Base-by-base conservation (phyloP, 2,113 vertebrate species). In the Pristiophorus japonicus region DNA sequence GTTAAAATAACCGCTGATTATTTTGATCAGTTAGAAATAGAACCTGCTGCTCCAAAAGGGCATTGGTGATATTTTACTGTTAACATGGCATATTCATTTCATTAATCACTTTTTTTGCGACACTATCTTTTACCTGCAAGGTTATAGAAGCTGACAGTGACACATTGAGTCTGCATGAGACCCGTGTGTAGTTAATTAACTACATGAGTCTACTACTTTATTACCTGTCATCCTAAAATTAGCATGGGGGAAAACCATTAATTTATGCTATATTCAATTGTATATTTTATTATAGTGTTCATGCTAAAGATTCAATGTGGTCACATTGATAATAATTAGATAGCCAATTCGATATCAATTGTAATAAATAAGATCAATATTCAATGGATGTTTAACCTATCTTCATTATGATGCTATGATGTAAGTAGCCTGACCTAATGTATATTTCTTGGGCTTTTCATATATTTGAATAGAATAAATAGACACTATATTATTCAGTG, bases 31-130 rank as follows among this genome's bases (percentile, higher is more conserved):
- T 70, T 70, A 51, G 27, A 94, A 94, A 51, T 47, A 22, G 66
- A 70, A 38, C 93, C 42, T 34, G 22, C 65, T 94, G 93, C 66
- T 70, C 65, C 38, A 67, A 51, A 51, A 67, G 93, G 96, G 95
- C 67, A 96, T 94, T 95, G 95, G 5, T 67, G 87, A 96, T 95
- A 78, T 94, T 96, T 96, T 93, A 51, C 96, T 81, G 95, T 96
- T 96, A 96, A 88, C 18, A 34, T 96, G 91, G 38, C 70, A 62
- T 30, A 51, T 30, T 96, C 81, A 95, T 96, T 96, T 96, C 96
- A 96, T 96, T 96, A 96, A 95, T 96, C 96, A 96, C 96, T 16
- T 92, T 81, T 95, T 95, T 87, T 84, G n/a, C 96, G 96, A 95
- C 95, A 88, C 67, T 95, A 0, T 96, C 95, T 95, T 96, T 66